Percentiles rank a stretch among this genome's conserved stretches.
Evolutionary conservation across 2,888 invertebrate genomes (phyloP).

Genomic region (Chrysotoxum bicinctum): DNA sequence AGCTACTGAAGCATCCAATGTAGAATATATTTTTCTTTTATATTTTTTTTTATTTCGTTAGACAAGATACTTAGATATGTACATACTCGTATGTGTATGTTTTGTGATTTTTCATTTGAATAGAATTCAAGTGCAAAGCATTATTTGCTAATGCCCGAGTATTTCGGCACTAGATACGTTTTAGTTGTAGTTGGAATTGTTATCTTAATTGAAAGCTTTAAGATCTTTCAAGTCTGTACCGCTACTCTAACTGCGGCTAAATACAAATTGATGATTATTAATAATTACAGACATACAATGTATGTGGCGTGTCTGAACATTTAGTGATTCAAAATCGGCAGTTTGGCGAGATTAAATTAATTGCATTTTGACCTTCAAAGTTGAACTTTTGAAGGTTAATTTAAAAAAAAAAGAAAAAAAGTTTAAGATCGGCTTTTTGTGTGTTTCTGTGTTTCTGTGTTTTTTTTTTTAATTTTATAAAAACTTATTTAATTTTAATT

Average conservation of each 20-base stretch:
- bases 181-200: not conserved
- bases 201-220: conserved; percentile 21
- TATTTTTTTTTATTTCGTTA: not conserved
- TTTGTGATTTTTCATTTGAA: not conserved
- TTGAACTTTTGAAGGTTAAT: not conserved
- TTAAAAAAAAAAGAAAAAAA: too few relatives aligned
- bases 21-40: not conserved
- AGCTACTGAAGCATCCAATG: conserved; percentile 7
- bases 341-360: not conserved
- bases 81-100: not conserved
- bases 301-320: not conserved
- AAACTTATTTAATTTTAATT: too few relatives aligned
- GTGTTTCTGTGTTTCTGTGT: too few relatives aligned
- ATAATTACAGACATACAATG: not conserved
- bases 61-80: not conserved
- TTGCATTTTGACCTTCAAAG: not conserved
- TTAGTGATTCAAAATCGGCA: not conserved
- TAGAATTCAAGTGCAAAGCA: not conserved
- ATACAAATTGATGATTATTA: not conserved
- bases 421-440: too few relatives aligned
- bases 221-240: not conserved
- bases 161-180: not conserved
- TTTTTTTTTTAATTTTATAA: too few relatives aligned
- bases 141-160: not conserved
- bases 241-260: not conserved